phyloP scores from a whole-genome alignment of 1,140 invertebrate species.

The Meloidogyne hapla region DNA sequence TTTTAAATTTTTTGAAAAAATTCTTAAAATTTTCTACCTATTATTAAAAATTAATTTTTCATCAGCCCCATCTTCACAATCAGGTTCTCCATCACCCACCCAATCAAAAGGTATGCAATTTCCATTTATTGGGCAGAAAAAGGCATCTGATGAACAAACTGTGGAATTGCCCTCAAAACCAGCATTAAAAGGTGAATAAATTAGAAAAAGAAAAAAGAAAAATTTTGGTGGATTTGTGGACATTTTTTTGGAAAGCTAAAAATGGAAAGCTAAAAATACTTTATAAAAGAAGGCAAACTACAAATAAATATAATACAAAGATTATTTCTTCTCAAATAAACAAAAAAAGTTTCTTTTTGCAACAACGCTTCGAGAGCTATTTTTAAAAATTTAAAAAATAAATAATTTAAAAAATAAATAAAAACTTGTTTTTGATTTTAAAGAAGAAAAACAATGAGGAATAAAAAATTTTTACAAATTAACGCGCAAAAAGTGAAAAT shows the following conservation, averaged over 20 bases:
- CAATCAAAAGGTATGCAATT: conserved; percentile 84
- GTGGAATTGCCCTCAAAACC: not conserved
- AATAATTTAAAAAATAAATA: no score
- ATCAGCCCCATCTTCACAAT: conserved; percentile 88
- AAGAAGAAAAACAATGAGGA: not conserved
- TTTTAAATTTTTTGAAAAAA: not conserved
- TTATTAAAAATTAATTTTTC: conserved; percentile 70
- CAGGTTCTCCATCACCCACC: conserved; percentile 87
- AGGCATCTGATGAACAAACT: conserved; percentile 14
- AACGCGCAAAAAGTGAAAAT: not conserved
- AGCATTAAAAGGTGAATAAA: not conserved
- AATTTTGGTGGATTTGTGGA: not conserved
- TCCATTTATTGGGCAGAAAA: conserved; percentile 34
- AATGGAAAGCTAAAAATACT: no score
- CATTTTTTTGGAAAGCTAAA: no score
- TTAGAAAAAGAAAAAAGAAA: not conserved
- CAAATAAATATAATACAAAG: no score
- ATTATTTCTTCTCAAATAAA: no score
- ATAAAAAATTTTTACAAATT: conserved; percentile 3
- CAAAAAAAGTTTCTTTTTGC: no score
- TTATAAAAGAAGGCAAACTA: no score
- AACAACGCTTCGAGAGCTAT: no score
- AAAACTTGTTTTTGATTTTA: not conserved
- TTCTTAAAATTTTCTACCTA: not conserved
- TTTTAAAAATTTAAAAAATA: no score